Base-by-base conservation (phyloP, 2,888 invertebrate genomes). In the Cerceris rybyensis region DNA sequence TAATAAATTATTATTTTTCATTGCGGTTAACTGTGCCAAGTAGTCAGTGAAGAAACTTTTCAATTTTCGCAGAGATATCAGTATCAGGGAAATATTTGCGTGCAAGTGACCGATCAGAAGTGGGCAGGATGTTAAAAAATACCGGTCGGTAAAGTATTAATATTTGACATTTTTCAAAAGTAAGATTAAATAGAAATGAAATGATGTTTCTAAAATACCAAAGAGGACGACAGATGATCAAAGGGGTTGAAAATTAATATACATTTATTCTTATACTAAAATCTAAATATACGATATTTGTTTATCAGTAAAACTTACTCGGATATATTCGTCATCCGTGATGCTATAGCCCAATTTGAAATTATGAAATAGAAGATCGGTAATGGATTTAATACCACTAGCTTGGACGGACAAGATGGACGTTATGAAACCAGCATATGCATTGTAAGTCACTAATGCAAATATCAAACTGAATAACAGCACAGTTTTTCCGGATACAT, bases 381-480 rank as follows among this genome's bases (percentile, higher is more conserved):
- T 92, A 2, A 95, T 93, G 1, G 94, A 94, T 69, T 93, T 94
- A 16, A 95, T 94, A 16, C 92, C 91, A 5, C 89, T 87, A 0
- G 94, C 94, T 64, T 95, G 93, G 0, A 95, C 95, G 0, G 95
- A 95, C 66, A 95, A 89, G 57, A 95, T 94, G 0, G 95, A 95
- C 0, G 95, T 95, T 64, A 95, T 95, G 84, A 95, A 95, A 0
- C 95, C 95, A 0, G 95, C 95, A 83, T 95, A 95, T 0, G 95
- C 94, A 85, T 95, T 95, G 88, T 95, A 95, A 7, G 94, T 95
- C 8, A 95, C 93, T 73, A 95, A 92, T 0, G 95, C 94, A 84
- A 95, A 95, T 6, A 94, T 90, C 42, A 95, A 88, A 70, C 94
- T 94, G 0, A 94, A 93, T 16, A 95, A 93, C 1, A 95, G 92